Percentiles rank a stretch among this genome's conserved stretches.
Conservation (phyloP, 2,113 vertebrate genomes). For the Psilopogon haemacephalus region DNA sequence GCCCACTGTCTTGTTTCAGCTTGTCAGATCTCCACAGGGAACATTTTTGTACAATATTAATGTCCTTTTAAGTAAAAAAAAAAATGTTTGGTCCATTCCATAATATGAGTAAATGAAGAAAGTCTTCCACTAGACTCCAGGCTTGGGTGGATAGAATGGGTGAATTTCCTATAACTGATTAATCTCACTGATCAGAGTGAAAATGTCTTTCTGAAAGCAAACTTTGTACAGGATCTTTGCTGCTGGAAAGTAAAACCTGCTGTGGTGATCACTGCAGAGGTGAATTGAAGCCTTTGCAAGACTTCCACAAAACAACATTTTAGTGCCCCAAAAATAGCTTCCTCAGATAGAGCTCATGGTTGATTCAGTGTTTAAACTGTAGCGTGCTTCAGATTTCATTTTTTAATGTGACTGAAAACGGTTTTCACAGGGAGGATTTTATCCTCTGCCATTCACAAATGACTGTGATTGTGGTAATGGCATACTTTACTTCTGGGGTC, state of each 20-base stretch:
- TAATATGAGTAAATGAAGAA: background rate
- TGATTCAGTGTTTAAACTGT: background rate
- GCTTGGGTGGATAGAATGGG: background rate
- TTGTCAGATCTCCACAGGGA: background rate
- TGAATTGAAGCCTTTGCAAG: background rate
- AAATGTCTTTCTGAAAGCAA: background rate
- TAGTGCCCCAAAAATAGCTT: background rate
- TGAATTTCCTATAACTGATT: background rate
- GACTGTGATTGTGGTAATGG: background rate
- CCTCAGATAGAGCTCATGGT: background rate
- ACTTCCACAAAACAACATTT: background rate
- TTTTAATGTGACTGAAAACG: background rate
- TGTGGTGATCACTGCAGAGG: background rate
- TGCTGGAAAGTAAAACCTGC: background rate
- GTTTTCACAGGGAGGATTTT: background rate
- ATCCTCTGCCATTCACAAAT: background rate
- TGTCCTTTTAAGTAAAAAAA: constrained; percentile 9
- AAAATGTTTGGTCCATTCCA: background rate
- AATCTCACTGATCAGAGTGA: background rate
- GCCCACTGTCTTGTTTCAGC: background rate
- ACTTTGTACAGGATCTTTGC: background rate
- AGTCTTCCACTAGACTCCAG: background rate
- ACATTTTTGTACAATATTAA: background rate
- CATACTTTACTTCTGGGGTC: background rate
- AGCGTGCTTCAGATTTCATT: background rate